Percentiles rank a stretch among this genome's conserved stretches.
Conservation (phyloP, 2,797 vertebrate species). For the Aphelocoma californica region DNA sequence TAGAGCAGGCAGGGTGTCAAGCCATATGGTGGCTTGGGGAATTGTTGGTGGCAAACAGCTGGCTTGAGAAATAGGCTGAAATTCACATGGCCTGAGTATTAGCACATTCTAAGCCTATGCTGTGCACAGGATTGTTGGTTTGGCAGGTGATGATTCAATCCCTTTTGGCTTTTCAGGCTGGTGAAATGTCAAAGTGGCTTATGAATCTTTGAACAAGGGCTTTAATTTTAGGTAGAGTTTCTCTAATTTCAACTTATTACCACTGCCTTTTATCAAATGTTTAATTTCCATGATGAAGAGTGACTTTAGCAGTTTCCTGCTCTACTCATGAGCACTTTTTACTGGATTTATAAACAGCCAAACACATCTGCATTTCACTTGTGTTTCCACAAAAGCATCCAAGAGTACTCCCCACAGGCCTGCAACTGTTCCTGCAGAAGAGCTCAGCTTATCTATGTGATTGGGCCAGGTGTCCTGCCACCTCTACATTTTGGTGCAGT, state of each 20-base stretch:
- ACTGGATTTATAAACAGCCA: neutral
- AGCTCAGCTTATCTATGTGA: rapidly evolving
- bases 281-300: neutral
- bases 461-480: neutral
- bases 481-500: neutral
- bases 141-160: neutral
- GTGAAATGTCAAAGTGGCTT: neutral
- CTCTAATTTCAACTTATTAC: neutral
- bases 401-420: neutral
- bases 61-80: neutral
- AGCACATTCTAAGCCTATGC: rapidly evolving
- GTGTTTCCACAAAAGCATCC: neutral
- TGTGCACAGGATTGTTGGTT: neutral
- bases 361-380: neutral
- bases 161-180: neutral
- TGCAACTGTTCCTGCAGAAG: neutral
- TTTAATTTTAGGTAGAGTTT: neutral
- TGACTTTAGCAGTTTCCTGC: neutral
- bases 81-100: neutral
- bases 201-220: neutral
- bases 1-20: neutral
- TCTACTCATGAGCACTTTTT: neutral
- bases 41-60: neutral
- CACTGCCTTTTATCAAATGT: neutral
- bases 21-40: neutral